These are phyloP conservation scores for Eurystomus glaucurus DNA, from an alignment of 2,797 vertebrate genomes.

Conservation along the genomic window DNA sequence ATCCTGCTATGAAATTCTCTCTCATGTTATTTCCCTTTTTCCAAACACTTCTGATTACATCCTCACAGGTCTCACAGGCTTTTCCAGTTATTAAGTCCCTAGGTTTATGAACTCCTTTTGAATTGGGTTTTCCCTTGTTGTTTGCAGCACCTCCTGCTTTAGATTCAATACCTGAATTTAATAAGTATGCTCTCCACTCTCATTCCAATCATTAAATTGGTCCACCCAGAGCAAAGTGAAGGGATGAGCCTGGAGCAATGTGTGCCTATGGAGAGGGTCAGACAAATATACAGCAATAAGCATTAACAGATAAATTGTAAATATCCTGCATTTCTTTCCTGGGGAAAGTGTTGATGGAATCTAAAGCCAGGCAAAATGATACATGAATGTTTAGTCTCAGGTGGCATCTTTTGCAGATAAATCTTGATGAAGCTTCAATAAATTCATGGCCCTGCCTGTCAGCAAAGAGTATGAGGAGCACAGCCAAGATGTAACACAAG, in stretches of 20 bases:
- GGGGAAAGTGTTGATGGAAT: not conserved
- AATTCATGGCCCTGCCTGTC: conserved; percentile 37
- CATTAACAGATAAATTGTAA: conserved; percentile 29
- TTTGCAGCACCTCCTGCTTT: conserved; percentile 24
- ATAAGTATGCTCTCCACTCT: conserved; percentile 38
- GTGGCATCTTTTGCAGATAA: conserved; percentile 41
- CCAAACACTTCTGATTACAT: not conserved
- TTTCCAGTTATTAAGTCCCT: not conserved
- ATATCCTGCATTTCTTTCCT: conserved; percentile 7
- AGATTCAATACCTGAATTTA: conserved; percentile 47
- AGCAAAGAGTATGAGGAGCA: not conserved
- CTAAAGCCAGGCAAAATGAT: conserved; percentile 20
- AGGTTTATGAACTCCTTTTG: not conserved
- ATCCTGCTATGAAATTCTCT: not conserved
- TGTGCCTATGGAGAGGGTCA: not conserved
- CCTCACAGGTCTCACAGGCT: not conserved
- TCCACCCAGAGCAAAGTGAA: conserved; percentile 17
- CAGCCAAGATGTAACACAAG: conserved; percentile 38
- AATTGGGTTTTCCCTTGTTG: not conserved
- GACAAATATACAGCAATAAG: conserved; percentile 10
- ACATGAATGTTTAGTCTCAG: conserved; percentile 34
- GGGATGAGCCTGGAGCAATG: conserved; percentile 36
- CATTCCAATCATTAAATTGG: conserved; percentile 29
- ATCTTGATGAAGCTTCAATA: conserved; percentile 12
- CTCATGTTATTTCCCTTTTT: not conserved